Conservation (phyloP, 1,140 invertebrate genomes). For the Aphelinus certus region DNA sequence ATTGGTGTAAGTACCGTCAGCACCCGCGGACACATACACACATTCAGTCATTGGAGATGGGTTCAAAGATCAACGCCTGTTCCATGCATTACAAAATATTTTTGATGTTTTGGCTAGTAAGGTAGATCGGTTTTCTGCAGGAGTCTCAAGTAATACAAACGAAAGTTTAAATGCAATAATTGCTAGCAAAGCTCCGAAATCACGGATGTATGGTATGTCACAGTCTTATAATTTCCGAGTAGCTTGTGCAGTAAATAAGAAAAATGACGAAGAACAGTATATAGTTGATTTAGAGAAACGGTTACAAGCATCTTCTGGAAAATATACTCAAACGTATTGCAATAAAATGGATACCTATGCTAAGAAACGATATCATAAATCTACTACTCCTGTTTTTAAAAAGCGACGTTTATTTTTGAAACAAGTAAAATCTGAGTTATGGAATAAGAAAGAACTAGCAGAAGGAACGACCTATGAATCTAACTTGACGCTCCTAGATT, state of each 20-base stretch:
- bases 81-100: not conserved
- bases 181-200: constrained; percentile 18
- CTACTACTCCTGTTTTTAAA: constrained; percentile 22
- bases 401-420: constrained; percentile 32
- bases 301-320: constrained; percentile 13
- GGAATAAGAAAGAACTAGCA: constrained; percentile 30
- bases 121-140: constrained; percentile 8
- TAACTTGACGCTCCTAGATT: constrained; percentile 27
- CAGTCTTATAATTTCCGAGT: not conserved
- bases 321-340: constrained; percentile 4
- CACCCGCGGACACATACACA: not conserved
- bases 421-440: constrained; percentile 28
- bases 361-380: constrained; percentile 22
- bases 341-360: constrained; percentile 1
- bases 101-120: constrained; percentile 23
- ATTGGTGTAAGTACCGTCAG: constrained; percentile 20
- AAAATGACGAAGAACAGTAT: constrained; percentile 22
- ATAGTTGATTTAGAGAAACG: not conserved
- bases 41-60: constrained; percentile 9
- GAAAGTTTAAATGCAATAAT: constrained; percentile 22
- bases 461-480: constrained; percentile 37
- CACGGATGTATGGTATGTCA: not conserved
- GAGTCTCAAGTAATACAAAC: constrained; percentile 18
- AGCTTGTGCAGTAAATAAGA: constrained; percentile 6
- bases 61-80: constrained; percentile 5